Conservation (phyloP, 37 sponge, comb jelly and placozoan species). For the Beroe ovata region DNA sequence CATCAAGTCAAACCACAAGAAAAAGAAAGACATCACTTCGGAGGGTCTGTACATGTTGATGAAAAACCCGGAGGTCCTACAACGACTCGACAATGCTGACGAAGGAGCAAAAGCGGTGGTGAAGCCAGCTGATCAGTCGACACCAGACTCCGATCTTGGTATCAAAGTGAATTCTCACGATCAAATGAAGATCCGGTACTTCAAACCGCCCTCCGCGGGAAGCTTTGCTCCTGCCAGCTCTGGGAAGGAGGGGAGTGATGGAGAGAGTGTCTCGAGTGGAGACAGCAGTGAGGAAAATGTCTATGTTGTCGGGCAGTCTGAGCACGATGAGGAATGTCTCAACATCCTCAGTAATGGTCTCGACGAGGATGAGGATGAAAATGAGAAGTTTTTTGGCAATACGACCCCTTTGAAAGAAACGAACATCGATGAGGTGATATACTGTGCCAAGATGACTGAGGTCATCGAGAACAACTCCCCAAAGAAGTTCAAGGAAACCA, state of each 20-base stretch:
- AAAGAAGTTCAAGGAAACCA: conserved; percentile 46
- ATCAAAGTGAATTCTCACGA: neutral
- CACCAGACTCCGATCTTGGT: conserved; percentile 47
- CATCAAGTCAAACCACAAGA: conserved; percentile 65
- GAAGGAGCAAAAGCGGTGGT: neutral
- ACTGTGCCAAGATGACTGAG: conserved; percentile 59
- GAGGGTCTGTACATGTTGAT: conserved; percentile 57
- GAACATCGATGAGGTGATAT: conserved; percentile 59
- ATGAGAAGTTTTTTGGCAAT: conserved; percentile 9
- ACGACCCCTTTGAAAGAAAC: conserved; percentile 19
- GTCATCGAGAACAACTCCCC: conserved; percentile 38
- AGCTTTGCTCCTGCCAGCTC: conserved; percentile 10
- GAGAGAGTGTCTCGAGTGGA: conserved; percentile 16
- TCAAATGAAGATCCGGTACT: conserved; percentile 44
- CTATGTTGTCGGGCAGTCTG: conserved; percentile 33
- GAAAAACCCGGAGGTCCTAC: conserved; percentile 48
- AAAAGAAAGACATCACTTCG: conserved; percentile 20
- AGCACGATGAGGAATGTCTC: conserved; percentile 22
- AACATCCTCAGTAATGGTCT: conserved; percentile 65
- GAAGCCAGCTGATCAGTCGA: conserved; percentile 62
- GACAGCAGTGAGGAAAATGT: conserved; percentile 51
- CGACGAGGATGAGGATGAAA: conserved; percentile 40
- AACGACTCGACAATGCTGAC: conserved; percentile 31
- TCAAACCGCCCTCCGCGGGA: conserved; percentile 22
- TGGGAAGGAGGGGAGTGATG: conserved; percentile 56